These are phyloP conservation scores for Diuraphis noxia DNA, from an alignment of 1,140 invertebrate genomes.

Conservation along the genomic window DNA sequence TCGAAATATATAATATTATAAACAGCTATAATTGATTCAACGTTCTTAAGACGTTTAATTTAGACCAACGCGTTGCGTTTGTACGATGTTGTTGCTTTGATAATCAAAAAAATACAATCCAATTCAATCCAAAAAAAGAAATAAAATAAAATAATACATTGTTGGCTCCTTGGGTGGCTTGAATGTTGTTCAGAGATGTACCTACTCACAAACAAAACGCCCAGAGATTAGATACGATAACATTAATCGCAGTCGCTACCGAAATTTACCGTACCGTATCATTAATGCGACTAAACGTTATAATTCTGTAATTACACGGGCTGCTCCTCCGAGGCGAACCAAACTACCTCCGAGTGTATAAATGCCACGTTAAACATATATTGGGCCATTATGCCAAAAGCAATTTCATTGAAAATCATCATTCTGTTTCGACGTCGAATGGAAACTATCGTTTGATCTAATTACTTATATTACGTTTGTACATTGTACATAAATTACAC, in stretches of 20 bases:
- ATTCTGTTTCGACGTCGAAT: background rate
- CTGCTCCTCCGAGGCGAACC: background rate
- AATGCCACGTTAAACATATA: background rate
- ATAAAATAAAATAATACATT: background rate
- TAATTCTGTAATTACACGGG: background rate
- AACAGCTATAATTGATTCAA: background rate
- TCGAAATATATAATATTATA: background rate
- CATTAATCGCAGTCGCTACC: background rate
- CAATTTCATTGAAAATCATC: background rate
- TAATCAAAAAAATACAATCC: background rate
- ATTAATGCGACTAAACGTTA: background rate
- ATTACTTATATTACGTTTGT: background rate
- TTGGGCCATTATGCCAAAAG: background rate
- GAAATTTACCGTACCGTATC: background rate
- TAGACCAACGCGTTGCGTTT: background rate
- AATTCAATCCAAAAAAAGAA: background rate
- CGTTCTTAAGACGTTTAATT: background rate
- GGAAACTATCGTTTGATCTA: background rate
- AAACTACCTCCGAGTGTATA: background rate
- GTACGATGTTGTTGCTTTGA: background rate
- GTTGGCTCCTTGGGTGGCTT: background rate
- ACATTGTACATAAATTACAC: background rate
- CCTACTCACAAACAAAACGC: background rate
- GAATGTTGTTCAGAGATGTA: background rate
- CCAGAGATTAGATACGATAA: background rate